Base-by-base conservation (phyloP, 2,888 invertebrate species). In the Drosophila meridionalis region DNA sequence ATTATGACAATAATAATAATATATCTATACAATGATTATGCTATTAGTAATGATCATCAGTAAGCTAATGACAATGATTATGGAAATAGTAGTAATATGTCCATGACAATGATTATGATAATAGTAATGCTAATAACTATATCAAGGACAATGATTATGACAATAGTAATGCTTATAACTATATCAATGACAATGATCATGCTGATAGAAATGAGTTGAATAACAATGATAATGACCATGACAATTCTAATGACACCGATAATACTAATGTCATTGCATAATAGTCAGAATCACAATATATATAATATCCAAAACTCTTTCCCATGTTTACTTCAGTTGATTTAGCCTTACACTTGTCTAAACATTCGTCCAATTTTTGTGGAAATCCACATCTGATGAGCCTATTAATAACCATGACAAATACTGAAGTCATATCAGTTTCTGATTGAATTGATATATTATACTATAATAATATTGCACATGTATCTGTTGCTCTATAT, bases 401-500 rank as follows among this genome's bases (percentile, higher is more conserved):
- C 9, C 32, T 32, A 32, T 20, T 40, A n/a, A 53, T 26, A 34
- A 14, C 36, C 26, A 28, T 42, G 36, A 42, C 52, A 30, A 52
- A 45, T 11, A 32, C 4, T 34, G 40, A 40, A 14, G 20, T 52
- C 32, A 26, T 61, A 61, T 52, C 32, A n/a, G 2, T 36, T 14
- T 48, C 7, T 8, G 28, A n/a, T 11, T 7, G 6, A 52, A 34
- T 56, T 47, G 34, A 34, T 34, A 26, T 43, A 30, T 8, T 34
- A 20, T n/a, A 28, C 20, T 38, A 26, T 6, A 12, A 57, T 45
- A 56, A 26, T 55, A 38, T 30, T 36, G 7, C 6, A n/a, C 28
- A 45, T 11, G 28, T 63, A 64, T 64, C 59, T 58, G 38, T 11
- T 40, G 38, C 38, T 32, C 50, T n/a, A 8, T 9, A 2, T 30